Percentiles rank a stretch among this genome's conserved stretches.
phyloP scores from a whole-genome alignment of 2,113 vertebrate genomes.

The Pionites leucogaster region DNA sequence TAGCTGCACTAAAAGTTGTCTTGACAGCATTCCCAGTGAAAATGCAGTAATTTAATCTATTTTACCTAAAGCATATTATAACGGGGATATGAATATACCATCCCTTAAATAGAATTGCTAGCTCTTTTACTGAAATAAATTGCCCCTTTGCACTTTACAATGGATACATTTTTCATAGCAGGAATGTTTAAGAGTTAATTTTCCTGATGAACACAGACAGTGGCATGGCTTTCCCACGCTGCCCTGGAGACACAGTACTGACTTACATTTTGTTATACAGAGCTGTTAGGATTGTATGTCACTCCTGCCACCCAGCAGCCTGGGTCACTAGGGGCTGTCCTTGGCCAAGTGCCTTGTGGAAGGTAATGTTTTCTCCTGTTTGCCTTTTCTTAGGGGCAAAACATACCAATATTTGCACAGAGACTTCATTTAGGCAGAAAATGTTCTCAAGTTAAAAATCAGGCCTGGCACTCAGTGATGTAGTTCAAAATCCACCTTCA shows the following conservation, averaged over 20 bases:
- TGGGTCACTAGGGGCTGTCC: neutral
- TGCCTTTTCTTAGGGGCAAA: neutral
- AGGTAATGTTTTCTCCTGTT: neutral
- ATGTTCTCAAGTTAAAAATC: neutral
- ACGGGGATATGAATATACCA: neutral
- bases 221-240: neutral
- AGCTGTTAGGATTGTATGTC: neutral
- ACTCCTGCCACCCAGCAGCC: neutral
- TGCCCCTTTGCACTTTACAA: neutral
- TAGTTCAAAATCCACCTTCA: neutral
- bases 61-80: neutral
- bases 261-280: neutral
- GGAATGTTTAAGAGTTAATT: neutral
- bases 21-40: conserved; percentile 1
- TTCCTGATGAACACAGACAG: neutral
- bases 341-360: neutral
- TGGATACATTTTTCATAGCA: neutral
- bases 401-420: neutral
- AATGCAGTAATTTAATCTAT: neutral
- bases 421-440: neutral
- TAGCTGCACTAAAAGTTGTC: neutral
- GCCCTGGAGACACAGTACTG: neutral
- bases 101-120: neutral
- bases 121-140: neutral
- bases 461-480: neutral